Evolutionary conservation across 2,113 vertebrate species (phyloP), one percentile per base, ranked within the genome.

Genomic region (Gallinago jamesoni): DNA sequence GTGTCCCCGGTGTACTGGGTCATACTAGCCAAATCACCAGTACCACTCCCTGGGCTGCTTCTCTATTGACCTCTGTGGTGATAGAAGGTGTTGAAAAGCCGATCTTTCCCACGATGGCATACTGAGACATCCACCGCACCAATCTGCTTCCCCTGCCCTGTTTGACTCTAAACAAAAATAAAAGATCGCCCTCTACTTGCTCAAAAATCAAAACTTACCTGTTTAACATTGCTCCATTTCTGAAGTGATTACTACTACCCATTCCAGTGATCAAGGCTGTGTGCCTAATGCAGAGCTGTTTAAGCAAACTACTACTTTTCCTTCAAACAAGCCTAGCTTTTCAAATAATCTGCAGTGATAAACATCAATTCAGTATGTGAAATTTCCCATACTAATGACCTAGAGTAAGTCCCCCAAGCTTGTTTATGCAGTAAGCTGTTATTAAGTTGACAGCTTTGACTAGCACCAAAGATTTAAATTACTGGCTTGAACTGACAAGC

Each of bases 361-460:
- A 96, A 96, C 77, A 94, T 63, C 76, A 89, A 93, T 83, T 95
- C 90, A 73, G 79, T 33, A 81, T 60, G 59, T 91, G 84, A 96
- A 93, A 93, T 92, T 95, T 93, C 63, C 70, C 69, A 89, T 80
- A 74, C 88, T 95, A 90, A 96, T 87, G 91, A 96, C 73, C 76
- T 75, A 87, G 37, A 93, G 22, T 81, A 86, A 96, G 74, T 93
- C 85, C 66, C 90, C 79, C 76, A 72, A 93, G 89, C 81, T 91
- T 97, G 79, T 96, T 94, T 92, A 95, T 64, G 68, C 83, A 85
- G 63, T 93, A 97, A 92, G 78, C 72, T 82, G 97, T 76, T 84
- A 97, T 87, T 97, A 95, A 97, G 73, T 30, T 92, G 88, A 97
- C 94, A 96, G 79, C 73, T 95, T 53, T 96, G 85, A 97, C 87